Percentiles rank a stretch among this genome's conserved stretches.
phyloP scores from a whole-genome alignment of 64 coral and sea anemone genomes.

The Anthopleura sola region DNA sequence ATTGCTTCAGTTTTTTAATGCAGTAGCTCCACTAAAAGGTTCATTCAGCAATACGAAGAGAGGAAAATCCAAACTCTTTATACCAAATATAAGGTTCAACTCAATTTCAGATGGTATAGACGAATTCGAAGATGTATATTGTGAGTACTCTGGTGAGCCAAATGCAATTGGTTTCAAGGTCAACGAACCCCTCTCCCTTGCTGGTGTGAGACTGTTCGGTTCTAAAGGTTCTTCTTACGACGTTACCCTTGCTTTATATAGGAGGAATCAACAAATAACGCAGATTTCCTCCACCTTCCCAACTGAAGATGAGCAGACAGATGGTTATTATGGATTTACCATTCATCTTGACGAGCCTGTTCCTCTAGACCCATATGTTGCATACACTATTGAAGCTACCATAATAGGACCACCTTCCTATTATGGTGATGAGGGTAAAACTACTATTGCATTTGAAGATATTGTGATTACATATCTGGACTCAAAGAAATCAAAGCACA shows the following conservation, averaged over 20 bases:
- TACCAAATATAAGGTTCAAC: not conserved
- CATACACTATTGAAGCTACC: not conserved
- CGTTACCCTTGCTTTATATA: not conserved
- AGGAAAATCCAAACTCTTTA: no score
- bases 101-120: not conserved
- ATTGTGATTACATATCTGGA: not conserved
- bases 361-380: not conserved
- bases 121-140: no score
- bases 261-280: not conserved
- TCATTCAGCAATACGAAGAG: not conserved
- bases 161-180: not conserved
- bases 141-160: not conserved
- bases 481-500: not conserved
- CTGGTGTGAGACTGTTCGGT: not conserved
- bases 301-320: no score
- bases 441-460: no score
- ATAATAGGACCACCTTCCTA: not conserved
- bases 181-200: not conserved
- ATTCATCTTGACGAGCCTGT: not conserved
- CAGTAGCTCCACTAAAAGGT: no score
- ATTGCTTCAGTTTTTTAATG: not conserved
- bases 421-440: not conserved
- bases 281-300: not conserved
- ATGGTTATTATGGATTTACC: no score
- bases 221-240: no score